Percentiles rank a stretch among this genome's conserved stretches.
phyloP scores from a whole-genome alignment of 2,888 invertebrate species.

The Epinotia bilunana region DNA sequence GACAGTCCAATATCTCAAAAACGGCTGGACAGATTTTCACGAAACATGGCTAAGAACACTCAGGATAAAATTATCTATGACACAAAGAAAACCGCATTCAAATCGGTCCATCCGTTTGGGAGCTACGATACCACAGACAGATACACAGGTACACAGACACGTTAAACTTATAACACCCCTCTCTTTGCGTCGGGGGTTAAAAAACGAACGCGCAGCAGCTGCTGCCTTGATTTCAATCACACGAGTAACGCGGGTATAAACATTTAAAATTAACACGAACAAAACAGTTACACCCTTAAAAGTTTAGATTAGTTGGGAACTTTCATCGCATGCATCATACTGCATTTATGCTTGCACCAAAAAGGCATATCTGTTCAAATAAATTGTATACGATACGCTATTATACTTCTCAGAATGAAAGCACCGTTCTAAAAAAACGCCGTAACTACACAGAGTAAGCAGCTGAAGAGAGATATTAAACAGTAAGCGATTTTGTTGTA shows the following conservation, averaged over 20 bases:
- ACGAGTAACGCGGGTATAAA: background rate
- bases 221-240: background rate
- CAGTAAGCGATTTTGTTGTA: too few relatives aligned
- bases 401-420: background rate
- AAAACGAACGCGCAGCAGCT: background rate
- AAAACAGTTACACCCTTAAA: slow-evolving; percentile 59
- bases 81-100: too few relatives aligned
- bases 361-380: background rate
- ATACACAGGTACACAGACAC: too few relatives aligned
- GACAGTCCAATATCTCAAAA: too few relatives aligned
- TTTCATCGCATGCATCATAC: slow-evolving; percentile 36
- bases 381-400: background rate
- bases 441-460: background rate
- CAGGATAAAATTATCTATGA: too few relatives aligned
- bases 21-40: too few relatives aligned
- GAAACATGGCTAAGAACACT: too few relatives aligned
- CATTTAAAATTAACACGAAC: slow-evolving; percentile 28
- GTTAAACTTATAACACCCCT: too few relatives aligned
- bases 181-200: too few relatives aligned
- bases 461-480: too few relatives aligned
- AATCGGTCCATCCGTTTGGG: too few relatives aligned
- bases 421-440: background rate
- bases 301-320: slow-evolving; percentile 67
- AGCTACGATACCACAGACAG: too few relatives aligned
- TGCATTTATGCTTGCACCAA: background rate